Base-by-base conservation (phyloP, 2,888 invertebrate genomes). In the Polyommatus iphigenia region DNA sequence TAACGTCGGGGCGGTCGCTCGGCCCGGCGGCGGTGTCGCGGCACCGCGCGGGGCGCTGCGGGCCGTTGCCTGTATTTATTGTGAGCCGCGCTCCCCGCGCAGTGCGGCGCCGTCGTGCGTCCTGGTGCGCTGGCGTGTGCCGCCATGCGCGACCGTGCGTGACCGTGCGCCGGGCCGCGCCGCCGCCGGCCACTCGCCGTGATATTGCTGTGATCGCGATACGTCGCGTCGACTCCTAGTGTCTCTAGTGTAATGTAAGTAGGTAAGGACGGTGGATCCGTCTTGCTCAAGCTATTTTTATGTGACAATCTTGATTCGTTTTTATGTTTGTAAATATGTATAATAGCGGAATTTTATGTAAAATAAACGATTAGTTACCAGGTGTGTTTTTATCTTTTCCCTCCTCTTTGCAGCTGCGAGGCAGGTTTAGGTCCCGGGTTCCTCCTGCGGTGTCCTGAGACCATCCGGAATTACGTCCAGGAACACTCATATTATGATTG, bases 251-350 rank as follows among this genome's bases (percentile, higher is more conserved):
- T 78, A 79, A 78, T 76, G 80, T 82, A 81, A 79, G 79, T 80
- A 79, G 80, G 80, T 78, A 76, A 76, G 80, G 82, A 79, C 82
- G 83, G 84, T 82, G 80, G 83, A 79, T 82, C 83, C 84, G 83
- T 81, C 83, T 83, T 84, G 92, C 91, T 91, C 92, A 91, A 92
- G 90, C 91, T 91, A 75, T 92, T 91, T 91, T 88, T 91, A 86
- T 85, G 91, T 91, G 90, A 91, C 89, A 89, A 88, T 89, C 88
- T 90, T 85, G 86, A 90, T 91, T 92, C 88, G 90, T 92, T 92
- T 90, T 87, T 93, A 93, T 88, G 88, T 93, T 93, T 94, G 94
- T 94, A 94, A 92, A 94, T 94, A 93, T 94, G 93, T 93, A 94
- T 93, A 88, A 93, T 93, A 94, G 93, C 91, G 91, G 91, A 94